phyloP scores from a whole-genome alignment of 1,140 invertebrate genomes.

The Periplaneta americana region DNA sequence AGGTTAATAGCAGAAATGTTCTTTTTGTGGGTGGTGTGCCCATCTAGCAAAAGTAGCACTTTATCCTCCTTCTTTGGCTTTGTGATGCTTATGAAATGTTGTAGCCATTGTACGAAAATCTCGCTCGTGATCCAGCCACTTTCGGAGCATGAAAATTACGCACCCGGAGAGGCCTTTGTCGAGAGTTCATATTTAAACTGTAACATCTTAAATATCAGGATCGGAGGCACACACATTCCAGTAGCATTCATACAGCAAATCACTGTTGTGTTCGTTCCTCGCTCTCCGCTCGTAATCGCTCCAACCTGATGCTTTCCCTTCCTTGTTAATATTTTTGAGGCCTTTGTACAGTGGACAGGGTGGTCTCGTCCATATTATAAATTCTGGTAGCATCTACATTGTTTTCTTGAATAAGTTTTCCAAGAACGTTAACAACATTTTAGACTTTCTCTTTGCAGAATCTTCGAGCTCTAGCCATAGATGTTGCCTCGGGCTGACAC shows the following conservation, averaged over 20 bases:
- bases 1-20: constrained; percentile 14
- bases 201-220: constrained; percentile 32
- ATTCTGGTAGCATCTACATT: background rate
- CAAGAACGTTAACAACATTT: background rate
- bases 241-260: too few species aligned
- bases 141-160: background rate
- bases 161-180: constrained; percentile 15
- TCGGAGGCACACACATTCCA: constrained; percentile 28
- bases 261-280: too few species aligned
- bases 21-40: constrained; percentile 23
- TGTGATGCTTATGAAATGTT: constrained; percentile 19
- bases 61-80: constrained; percentile 10
- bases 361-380: background rate
- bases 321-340: too few species aligned
- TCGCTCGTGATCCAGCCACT: constrained; percentile 20
- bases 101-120: constrained; percentile 20
- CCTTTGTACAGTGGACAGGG: background rate
- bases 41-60: constrained; percentile 22
- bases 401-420: background rate
- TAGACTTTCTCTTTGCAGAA: background rate
- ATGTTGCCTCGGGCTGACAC: background rate
- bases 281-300: constrained; percentile 26
- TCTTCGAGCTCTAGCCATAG: background rate
- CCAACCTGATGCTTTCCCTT: background rate
- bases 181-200: constrained; percentile 14